Evolutionary conservation across 2,797 vertebrate genomes (phyloP).

Genomic region (Scleropages formosus): DNA sequence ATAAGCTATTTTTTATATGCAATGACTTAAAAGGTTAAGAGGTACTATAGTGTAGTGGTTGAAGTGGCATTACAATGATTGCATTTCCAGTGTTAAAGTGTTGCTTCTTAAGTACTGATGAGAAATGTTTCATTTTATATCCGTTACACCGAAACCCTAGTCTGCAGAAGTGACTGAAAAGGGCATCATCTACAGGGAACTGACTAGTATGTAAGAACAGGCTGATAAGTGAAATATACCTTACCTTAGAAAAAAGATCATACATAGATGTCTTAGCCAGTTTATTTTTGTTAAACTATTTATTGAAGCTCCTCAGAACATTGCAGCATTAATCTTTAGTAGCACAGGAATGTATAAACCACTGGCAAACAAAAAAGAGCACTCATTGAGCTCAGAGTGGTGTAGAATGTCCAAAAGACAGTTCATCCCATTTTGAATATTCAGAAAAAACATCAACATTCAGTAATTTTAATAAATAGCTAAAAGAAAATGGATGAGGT

Average conservation of each 20-base stretch:
- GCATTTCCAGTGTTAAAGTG: too few species aligned
- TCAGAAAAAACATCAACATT: not conserved
- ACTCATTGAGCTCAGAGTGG: slow-evolving; percentile 3
- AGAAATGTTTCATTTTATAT: too few species aligned
- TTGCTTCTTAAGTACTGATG: too few species aligned
- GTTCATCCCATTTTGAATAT: not conserved
- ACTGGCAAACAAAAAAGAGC: not conserved
- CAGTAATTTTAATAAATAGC: slow-evolving; percentile 23
- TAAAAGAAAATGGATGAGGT: slow-evolving; percentile 3
- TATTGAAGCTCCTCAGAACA: slow-evolving; percentile 45
- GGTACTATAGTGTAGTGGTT: too few species aligned
- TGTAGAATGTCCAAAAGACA: not conserved
- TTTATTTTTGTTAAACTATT: slow-evolving; percentile 18
- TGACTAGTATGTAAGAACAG: not conserved
- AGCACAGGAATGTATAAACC: slow-evolving; percentile 40
- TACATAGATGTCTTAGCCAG: not conserved
- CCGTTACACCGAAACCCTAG: too few species aligned
- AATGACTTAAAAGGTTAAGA: too few species aligned
- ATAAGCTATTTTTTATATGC: too few species aligned
- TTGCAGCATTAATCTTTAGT: slow-evolving; percentile 40
- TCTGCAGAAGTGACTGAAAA: too few species aligned
- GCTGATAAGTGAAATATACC: slow-evolving; percentile 5
- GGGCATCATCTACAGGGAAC: not conserved
- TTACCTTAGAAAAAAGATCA: slow-evolving; percentile 4
- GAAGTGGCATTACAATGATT: too few species aligned